Base-by-base conservation (phyloP, 37 sponge, comb jelly and placozoan species). In the Ephydatia muelleri region DNA sequence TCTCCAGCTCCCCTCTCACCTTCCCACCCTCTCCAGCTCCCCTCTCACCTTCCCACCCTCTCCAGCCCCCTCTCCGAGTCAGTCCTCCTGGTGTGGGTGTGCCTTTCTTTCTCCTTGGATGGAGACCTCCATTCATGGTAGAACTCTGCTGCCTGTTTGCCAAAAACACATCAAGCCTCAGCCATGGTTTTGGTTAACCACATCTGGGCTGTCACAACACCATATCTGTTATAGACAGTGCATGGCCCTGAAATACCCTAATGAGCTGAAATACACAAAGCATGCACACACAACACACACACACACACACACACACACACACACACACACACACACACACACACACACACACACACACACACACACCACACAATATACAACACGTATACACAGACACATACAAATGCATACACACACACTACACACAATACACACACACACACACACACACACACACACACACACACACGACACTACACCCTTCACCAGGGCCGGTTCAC, bases 61-160 rank as follows among this genome's bases (percentile, higher is more conserved):
- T 97, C 98, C 78, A 95, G 69, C 3, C 98, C 98, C 68, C 88
- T 92, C 16, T 93, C 93, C 21, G 93, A 80, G 78, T 97, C 98
- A 38, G 83, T 81, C 47, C 96, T 75, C 83, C 82, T 95, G 67
- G 91, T 84, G 8, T 72, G 47, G 47, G 11, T 68, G 2, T 74
- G 68, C 49, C 75, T 89, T 57, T 86, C 91, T 32, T 83, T 73
- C 36, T 85, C 78, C 39, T 73, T 47, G 33, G 91, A 79, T 1
- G 97, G 94, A 9, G 83, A 88, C 66, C 88, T 84, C 98, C 95
- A 95, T 33, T 88, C 81, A 30, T 78, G 86, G 67, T 92, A 90
- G 72, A 97, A 88, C 43, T 88, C 81, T 38, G 88, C 76, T 38
- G 98, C 95, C 85, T 82, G 76, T 37, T 78, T 57, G 57, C 57